Evolutionary conservation across 2,888 invertebrate genomes (phyloP), one percentile per base, ranked within the genome.

Genomic region (Hypena proboscidalis): DNA sequence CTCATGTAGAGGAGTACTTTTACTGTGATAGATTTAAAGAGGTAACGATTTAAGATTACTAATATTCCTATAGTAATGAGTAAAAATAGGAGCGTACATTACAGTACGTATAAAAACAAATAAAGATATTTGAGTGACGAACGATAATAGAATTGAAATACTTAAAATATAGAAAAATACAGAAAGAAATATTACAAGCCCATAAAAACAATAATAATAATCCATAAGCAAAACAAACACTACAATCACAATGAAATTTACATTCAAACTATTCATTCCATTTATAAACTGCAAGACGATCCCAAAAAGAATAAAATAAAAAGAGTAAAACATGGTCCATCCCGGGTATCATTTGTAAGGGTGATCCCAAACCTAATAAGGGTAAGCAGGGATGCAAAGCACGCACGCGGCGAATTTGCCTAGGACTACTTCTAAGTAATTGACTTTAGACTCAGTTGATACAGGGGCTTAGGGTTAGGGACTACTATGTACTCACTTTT

Each of bases 341-440:
- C 42, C 41, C 46, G 22, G 37, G 36, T 40, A 53, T 19, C 52
- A 50, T 55, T 63, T 55, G 58, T 52, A 41, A 61, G 61, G 61
- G 61, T 57, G 57, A 50, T 57, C 34, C 49, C 46, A 63, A 67
- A 67, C 48, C 55, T 58, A 67, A 66, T 67, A 66, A 67, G 58
- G 45, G 54, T 66, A 57, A 60, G 57, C 54, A 47, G 56, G 30
- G 54, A 67, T 67, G 66, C 67, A 63, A 67, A 66, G 63, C 68
- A 67, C 66, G 67, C 53, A 59, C 49, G 46, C 42, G 53, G 48
- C 63, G 58, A 67, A 67, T 67, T 66, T 67, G 63, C 58, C 66
- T 67, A 67, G 58, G 50, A 65, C 61, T 58, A 52, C 41, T 41
- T 26, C 55, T 61, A 58, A 49, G 66, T 63, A 67, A 67, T 67